Base-by-base conservation (phyloP, 2,888 invertebrate species). In the Trichopria drosophilae region DNA sequence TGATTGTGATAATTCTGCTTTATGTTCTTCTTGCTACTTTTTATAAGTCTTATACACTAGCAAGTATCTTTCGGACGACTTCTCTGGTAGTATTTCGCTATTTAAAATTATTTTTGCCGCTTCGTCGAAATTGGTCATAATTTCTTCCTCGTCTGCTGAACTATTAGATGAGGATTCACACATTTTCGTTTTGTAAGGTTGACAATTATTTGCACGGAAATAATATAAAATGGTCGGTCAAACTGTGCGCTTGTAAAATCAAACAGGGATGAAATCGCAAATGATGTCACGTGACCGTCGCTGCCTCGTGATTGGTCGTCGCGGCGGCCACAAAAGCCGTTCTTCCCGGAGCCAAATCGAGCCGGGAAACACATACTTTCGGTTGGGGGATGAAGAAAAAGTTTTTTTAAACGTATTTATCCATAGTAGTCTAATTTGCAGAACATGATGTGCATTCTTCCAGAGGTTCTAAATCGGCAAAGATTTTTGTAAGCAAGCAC, bases 361-460 rank as follows among this genome's bases (percentile, higher is more conserved):
- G 9, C 29, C 41, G 6, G 29, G 41, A 41, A 28, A 22, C 4
- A 5, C 28, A 22, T 41, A 41, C 41, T 41, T 41, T 41, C 41
- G 41, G 41, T 9, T 41, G 16, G 28, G 18, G 41, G 26, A 41
- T 26, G 18, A 28, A 41, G 41, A 24, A 40, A 41, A 41, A 6
- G 10, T 24, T 9, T 24, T 24, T n/a, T n/a, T n/a, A n/a, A n/a
- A n/a, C n/a, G n/a, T n/a, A n/a, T n/a, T n/a, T n/a, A n/a, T n/a
- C n/a, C n/a, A n/a, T n/a, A n/a, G n/a, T n/a, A n/a, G n/a, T n/a
- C n/a, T n/a, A n/a, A n/a, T n/a, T n/a, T n/a, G n/a, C n/a, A n/a
- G n/a, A n/a, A n/a, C n/a, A n/a, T n/a, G n/a, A n/a, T n/a, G n/a
- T n/a, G n/a, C n/a, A n/a, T n/a, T n/a, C n/a, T n/a, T n/a, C n/a